These are phyloP conservation scores for Rhimphoctona megacephalus DNA, from an alignment of 2,888 invertebrate species.

Conservation along the genomic window DNA sequence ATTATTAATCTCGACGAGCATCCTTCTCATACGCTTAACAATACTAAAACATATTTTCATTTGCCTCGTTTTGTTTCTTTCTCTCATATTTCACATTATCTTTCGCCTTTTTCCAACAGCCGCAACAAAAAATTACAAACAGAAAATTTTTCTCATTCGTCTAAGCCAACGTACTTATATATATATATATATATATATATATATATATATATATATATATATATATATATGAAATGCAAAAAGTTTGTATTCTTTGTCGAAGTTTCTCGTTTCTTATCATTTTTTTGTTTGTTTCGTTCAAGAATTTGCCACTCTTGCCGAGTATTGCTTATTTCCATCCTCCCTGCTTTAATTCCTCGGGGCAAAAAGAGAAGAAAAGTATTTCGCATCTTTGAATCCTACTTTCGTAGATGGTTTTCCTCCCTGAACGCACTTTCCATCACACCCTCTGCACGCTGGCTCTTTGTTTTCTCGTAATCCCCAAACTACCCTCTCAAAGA, in stretches of 20 bases:
- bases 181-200: not conserved
- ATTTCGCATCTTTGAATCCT: not conserved
- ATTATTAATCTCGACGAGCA: too few relatives aligned
- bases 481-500: slow-evolving; percentile 53
- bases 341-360: slow-evolving; percentile 38
- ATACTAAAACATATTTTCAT: too few relatives aligned
- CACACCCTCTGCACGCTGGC: not conserved
- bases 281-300: not conserved
- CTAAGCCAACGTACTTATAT: not conserved
- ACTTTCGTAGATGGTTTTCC: slow-evolving; percentile 21
- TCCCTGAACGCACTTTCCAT: slow-evolving; percentile 3
- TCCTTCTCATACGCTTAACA: too few relatives aligned
- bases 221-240: not conserved
- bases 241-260: slow-evolving; percentile 1
- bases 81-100: not conserved
- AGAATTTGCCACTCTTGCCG: slow-evolving; percentile 15
- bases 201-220: not conserved
- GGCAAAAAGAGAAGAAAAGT: slow-evolving; percentile 9
- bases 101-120: not conserved
- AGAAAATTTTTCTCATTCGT: slow-evolving; percentile 10
- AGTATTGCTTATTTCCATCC: slow-evolving; percentile 54
- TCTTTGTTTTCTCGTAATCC: slow-evolving; percentile 58
- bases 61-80: not conserved
- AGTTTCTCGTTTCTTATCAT: not conserved
- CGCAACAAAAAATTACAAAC: not conserved